phyloP scores from a whole-genome alignment of 2,113 vertebrate genomes.

The human (Homo sapiens) region GRCh38 chr1:14098001-14098500 shows the following conservation, averaged over 20 bases:
- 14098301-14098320: background rate
- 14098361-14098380: conserved; percentile 31
- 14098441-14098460: background rate
- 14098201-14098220: background rate
- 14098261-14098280: background rate
- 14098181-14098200: background rate
- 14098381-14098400: conserved; percentile 55
- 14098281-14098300: background rate
- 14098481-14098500: conserved; percentile 19
- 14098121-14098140: no score
- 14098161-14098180: accelerated
- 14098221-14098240: background rate
- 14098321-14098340: conserved; percentile 14
- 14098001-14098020: background rate
- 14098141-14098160: background rate
- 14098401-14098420: conserved; percentile 49
- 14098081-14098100: background rate
- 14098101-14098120: background rate
- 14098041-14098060: background rate
- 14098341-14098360: background rate
- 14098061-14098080: background rate
- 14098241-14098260: accelerated
- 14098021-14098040: background rate
- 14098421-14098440: background rate
- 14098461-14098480: background rate